phyloP scores from a whole-genome alignment of 2,113 vertebrate species.

The Sitta europaea region DNA sequence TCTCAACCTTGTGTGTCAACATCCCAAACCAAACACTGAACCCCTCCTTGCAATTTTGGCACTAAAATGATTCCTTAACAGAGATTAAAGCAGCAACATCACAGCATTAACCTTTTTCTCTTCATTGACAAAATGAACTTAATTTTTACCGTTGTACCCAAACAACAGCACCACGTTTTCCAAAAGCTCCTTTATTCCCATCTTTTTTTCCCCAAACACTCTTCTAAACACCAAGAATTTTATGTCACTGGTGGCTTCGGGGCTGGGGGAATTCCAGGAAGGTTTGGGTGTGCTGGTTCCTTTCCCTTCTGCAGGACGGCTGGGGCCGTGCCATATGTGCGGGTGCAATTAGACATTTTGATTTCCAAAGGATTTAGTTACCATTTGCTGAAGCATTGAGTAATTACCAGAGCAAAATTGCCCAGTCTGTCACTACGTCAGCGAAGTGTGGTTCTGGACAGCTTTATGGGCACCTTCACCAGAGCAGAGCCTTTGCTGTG shows the following conservation, averaged over 20 bases:
- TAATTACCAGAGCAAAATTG: slow-evolving; percentile 68
- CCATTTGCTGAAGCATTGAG: slow-evolving; percentile 75
- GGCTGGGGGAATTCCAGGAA: slow-evolving; percentile 1
- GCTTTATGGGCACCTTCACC: slow-evolving; percentile 57
- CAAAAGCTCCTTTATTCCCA: neutral
- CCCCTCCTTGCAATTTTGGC: neutral
- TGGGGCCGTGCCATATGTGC: slow-evolving; percentile 61
- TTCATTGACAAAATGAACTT: neutral
- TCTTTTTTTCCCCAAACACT: neutral
- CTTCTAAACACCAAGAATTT: neutral
- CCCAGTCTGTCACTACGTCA: slow-evolving; percentile 69
- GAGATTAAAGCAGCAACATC: neutral
- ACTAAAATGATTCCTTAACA: neutral
- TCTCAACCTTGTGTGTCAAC: neutral
- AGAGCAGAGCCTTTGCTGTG: neutral
- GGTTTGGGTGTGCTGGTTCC: slow-evolving; percentile 63
- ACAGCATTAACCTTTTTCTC: neutral
- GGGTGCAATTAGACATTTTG: slow-evolving; percentile 67
- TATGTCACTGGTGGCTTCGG: neutral
- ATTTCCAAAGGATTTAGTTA: slow-evolving; percentile 72
- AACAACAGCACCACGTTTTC: accelerated
- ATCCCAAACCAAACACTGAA: neutral
- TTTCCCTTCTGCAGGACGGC: slow-evolving; percentile 44
- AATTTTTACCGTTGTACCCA: neutral
- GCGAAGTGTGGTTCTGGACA: slow-evolving; percentile 62